These are phyloP conservation scores for Triplophysa tibetana DNA, from an alignment of 2,113 vertebrate genomes.

Conservation along the genomic window DNA sequence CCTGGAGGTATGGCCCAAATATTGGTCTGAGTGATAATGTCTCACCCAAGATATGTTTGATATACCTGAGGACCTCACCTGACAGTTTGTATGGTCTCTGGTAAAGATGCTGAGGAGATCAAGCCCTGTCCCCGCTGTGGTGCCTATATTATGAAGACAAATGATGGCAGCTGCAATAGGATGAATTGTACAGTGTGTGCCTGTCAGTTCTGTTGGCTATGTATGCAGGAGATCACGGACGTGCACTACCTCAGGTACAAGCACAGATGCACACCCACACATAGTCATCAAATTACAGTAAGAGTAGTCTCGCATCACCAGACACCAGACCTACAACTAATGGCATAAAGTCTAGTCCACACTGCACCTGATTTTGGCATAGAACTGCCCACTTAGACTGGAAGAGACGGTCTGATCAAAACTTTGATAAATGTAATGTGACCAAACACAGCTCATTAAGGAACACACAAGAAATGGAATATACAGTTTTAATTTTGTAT, in stretches of 20 bases:
- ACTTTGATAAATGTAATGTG: too few relatives aligned
- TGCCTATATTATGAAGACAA: slow-evolving; percentile 87
- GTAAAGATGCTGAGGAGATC: slow-evolving; percentile 78
- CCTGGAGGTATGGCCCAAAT: slow-evolving; percentile 64
- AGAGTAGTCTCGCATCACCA: neutral
- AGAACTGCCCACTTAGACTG: neutral
- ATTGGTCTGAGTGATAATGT: neutral
- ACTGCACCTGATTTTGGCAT: neutral
- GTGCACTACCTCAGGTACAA: slow-evolving; percentile 86
- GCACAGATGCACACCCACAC: neutral
- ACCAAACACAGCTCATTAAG: too few relatives aligned
- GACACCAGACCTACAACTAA: slow-evolving; percentile 11
- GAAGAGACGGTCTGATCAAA: neutral
- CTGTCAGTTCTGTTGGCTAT: slow-evolving; percentile 90
- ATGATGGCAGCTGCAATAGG: slow-evolving; percentile 87
- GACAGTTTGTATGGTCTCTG: slow-evolving; percentile 28
- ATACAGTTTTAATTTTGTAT: neutral
- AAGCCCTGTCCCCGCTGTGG: slow-evolving; percentile 86
- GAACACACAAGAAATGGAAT: neutral
- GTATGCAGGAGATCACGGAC: slow-evolving; percentile 86
- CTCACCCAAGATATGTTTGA: neutral
- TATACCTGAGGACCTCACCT: neutral
- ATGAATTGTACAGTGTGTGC: slow-evolving; percentile 87
- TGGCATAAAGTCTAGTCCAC: neutral
- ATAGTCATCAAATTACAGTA: neutral